A percentile compares a stretch with the other conserved stretches of the same genome.
These are phyloP conservation scores for Atrichornis clamosus DNA, from an alignment of 2,113 vertebrate species.

Conservation along the genomic window DNA sequence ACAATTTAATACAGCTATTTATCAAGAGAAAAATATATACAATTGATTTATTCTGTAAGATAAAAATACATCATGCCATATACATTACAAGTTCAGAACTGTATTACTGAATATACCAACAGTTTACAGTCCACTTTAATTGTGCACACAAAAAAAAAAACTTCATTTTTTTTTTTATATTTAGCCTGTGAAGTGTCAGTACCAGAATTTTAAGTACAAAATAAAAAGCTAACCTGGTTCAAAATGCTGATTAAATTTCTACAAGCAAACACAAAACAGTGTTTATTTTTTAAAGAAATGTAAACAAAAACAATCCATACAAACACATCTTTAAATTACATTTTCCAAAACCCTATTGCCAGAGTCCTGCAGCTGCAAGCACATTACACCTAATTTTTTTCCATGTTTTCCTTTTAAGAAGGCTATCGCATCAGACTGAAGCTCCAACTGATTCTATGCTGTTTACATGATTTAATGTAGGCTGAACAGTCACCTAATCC, in stretches of 20 bases:
- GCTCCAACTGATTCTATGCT: slow-evolving; percentile 63
- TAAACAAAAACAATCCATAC: slow-evolving; percentile 86
- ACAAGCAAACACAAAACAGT: slow-evolving; percentile 84
- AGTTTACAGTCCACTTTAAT: slow-evolving; percentile 88
- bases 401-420: slow-evolving; percentile 59
- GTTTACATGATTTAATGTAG: slow-evolving; percentile 68
- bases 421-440: slow-evolving; percentile 53
- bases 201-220: slow-evolving; percentile 84
- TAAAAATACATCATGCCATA: slow-evolving; percentile 99
- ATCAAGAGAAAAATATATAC: slow-evolving; percentile 99
- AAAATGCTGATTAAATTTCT: slow-evolving; percentile 79
- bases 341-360: slow-evolving; percentile 74
- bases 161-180: slow-evolving; percentile 79
- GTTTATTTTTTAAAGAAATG: slow-evolving; percentile 80
- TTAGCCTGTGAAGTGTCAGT: slow-evolving; percentile 87
- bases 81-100: slow-evolving; percentile 94
- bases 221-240: slow-evolving; percentile 80
- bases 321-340: slow-evolving; percentile 82
- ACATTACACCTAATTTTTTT: slow-evolving; percentile 44
- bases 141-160: slow-evolving; percentile 89
- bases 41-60: slow-evolving; percentile 97
- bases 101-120: slow-evolving; percentile 78
- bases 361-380: slow-evolving; percentile 77
- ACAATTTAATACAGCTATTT: slow-evolving; percentile 99
- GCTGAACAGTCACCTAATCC: slow-evolving; percentile 78